Percentiles rank a stretch among this genome's conserved stretches.
Conservation (phyloP, 1,140 invertebrate species). For the Trichonephila clavipes region DNA sequence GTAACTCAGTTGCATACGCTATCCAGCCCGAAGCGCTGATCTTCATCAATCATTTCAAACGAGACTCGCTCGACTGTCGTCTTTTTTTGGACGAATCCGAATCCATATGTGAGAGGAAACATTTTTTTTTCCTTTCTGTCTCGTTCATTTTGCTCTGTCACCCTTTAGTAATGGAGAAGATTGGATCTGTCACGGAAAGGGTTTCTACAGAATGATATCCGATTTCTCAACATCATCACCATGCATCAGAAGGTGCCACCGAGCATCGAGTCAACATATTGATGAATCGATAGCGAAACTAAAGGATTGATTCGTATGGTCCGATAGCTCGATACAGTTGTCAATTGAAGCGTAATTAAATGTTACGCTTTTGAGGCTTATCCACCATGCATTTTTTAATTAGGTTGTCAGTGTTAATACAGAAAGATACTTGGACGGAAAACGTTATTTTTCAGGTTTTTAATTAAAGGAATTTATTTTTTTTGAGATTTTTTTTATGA, state of each 20-base stretch:
- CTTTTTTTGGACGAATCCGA: background rate
- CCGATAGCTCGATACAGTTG: background rate
- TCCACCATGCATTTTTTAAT: too few relatives aligned
- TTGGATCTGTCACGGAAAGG: background rate
- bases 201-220: background rate
- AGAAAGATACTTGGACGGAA: too few relatives aligned
- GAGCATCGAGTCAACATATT: background rate
- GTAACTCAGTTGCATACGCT: background rate
- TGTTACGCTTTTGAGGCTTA: background rate
- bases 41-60: background rate
- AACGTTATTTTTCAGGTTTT: too few relatives aligned
- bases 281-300: background rate
- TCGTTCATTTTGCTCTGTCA: background rate
- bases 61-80: background rate
- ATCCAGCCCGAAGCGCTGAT: background rate
- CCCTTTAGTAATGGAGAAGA: background rate
- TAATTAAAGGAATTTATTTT: too few relatives aligned
- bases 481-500: too few relatives aligned
- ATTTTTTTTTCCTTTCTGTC: background rate
- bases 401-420: too few relatives aligned
- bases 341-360: background rate
- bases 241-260: background rate
- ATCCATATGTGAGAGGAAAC: background rate
- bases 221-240: background rate
- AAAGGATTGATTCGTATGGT: background rate